Conservation (phyloP, 2,888 invertebrate genomes). For the Colostygia pectinataria region DNA sequence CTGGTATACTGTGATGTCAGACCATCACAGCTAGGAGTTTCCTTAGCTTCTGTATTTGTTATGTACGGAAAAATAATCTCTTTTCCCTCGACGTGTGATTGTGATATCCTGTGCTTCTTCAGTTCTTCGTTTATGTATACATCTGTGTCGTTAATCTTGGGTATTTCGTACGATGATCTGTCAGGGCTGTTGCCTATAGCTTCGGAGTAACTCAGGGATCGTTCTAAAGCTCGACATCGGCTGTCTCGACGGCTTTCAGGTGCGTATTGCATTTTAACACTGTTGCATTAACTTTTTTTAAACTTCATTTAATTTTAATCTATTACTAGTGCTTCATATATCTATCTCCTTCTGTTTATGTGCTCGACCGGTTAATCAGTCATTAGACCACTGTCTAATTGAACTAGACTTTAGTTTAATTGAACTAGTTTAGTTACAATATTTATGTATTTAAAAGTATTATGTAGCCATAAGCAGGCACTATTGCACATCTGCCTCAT, state of each 20-base stretch:
- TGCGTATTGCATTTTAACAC: slow-evolving; percentile 39
- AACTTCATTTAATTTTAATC: background rate
- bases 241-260: slow-evolving; percentile 59
- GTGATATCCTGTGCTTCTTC: slow-evolving; percentile 72
- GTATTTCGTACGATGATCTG: slow-evolving; percentile 71
- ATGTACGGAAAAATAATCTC: slow-evolving; percentile 63
- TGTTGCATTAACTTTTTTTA: background rate
- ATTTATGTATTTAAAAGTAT: no score
- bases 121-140: slow-evolving; percentile 73
- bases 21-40: slow-evolving; percentile 40
- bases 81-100: slow-evolving; percentile 74
- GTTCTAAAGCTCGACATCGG: slow-evolving; percentile 58
- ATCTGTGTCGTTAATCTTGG: slow-evolving; percentile 63
- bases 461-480: no score
- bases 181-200: slow-evolving; percentile 67
- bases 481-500: no score
- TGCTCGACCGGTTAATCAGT: no score
- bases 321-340: no score
- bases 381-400: no score
- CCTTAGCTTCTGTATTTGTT: slow-evolving; percentile 41
- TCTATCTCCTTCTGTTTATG: no score
- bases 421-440: no score
- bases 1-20: slow-evolving; percentile 59
- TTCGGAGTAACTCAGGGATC: slow-evolving; percentile 74
- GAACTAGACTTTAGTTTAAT: no score